These are phyloP conservation scores for Scleropages formosus DNA, from an alignment of 2,797 vertebrate species.

Conservation along the genomic window DNA sequence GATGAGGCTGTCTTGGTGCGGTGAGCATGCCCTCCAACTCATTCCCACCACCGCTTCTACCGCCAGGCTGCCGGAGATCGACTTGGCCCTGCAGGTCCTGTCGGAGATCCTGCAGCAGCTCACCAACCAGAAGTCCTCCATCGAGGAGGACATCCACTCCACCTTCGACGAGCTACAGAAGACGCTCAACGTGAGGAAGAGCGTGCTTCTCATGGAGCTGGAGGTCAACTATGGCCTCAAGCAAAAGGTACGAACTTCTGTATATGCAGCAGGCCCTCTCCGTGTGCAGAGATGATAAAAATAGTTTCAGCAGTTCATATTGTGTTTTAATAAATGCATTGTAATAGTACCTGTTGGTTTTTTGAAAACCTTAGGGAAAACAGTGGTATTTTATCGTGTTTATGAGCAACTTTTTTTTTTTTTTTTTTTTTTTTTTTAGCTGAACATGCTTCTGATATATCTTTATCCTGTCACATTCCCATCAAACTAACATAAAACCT, in stretches of 20 bases:
- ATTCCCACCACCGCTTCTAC: not conserved
- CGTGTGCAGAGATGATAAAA: no score
- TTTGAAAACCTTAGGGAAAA: not conserved
- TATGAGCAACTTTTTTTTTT: no score
- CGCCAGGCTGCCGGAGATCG: conserved; percentile 89
- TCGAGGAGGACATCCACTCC: conserved; percentile 87
- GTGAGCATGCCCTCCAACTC: not conserved
- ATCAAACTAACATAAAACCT: no score
- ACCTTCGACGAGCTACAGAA: conserved; percentile 96
- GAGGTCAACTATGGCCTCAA: conserved; percentile 98
- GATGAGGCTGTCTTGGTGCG: not conserved
- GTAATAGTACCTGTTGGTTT: not conserved
- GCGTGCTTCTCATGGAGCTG: conserved; percentile 94
- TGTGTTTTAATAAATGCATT: no score
- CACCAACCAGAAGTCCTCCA: conserved; percentile 88
- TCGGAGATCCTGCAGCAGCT: conserved; percentile 95
- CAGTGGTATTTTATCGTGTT: no score
- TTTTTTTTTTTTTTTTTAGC: no score
- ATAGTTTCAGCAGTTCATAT: no score
- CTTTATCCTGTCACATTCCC: no score
- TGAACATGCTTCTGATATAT: no score
- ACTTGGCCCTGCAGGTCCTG: conserved; percentile 84
- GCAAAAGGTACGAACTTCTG: conserved; percentile 81
- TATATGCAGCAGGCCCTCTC: not conserved
- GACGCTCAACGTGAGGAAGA: conserved; percentile 92